A percentile compares a stretch with the other conserved stretches of the same genome.
These are phyloP conservation scores for Corythaixoides concolor DNA, from an alignment of 2,113 vertebrate genomes.

Conservation along the genomic window DNA sequence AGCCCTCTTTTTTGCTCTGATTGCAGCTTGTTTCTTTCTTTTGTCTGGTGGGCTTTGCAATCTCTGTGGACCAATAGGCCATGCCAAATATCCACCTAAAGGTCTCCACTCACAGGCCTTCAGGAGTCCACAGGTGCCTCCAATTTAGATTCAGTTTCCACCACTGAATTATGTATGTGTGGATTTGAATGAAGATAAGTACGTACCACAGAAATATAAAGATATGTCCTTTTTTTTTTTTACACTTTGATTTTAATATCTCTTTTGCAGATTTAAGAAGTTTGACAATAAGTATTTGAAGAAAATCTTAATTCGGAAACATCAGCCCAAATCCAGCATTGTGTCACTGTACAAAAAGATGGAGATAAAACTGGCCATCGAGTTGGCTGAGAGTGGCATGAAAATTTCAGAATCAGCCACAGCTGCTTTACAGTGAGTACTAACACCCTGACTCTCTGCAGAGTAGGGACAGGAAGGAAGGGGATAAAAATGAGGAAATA, in stretches of 20 bases:
- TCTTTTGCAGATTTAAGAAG: constrained; percentile 85
- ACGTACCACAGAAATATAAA: not conserved
- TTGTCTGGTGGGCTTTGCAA: constrained; percentile 48
- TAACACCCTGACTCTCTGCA: not conserved
- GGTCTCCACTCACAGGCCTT: not conserved
- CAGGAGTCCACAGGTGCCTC: constrained; percentile 9
- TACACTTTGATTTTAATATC: not conserved
- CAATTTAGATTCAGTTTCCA: constrained; percentile 7
- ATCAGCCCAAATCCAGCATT: constrained; percentile 88
- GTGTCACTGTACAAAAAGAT: constrained; percentile 94
- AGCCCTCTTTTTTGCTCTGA: constrained; percentile 24
- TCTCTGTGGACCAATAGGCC: not conserved
- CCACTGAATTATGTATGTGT: not conserved
- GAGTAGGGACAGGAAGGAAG: not conserved
- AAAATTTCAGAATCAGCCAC: constrained; percentile 75
- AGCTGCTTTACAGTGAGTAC: constrained; percentile 77
- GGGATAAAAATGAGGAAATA: not conserved
- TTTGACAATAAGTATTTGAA: constrained; percentile 90
- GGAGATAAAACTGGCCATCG: constrained; percentile 91
- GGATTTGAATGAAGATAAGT: not conserved
- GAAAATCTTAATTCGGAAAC: constrained; percentile 86
- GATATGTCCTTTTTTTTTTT: not conserved
- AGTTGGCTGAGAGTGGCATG: constrained; percentile 85
- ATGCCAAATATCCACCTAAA: constrained; percentile 15
- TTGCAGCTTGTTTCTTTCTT: constrained; percentile 61